Evolutionary conservation across 1,140 invertebrate genomes (phyloP).

Genomic region (Phortica variegata): DNA sequence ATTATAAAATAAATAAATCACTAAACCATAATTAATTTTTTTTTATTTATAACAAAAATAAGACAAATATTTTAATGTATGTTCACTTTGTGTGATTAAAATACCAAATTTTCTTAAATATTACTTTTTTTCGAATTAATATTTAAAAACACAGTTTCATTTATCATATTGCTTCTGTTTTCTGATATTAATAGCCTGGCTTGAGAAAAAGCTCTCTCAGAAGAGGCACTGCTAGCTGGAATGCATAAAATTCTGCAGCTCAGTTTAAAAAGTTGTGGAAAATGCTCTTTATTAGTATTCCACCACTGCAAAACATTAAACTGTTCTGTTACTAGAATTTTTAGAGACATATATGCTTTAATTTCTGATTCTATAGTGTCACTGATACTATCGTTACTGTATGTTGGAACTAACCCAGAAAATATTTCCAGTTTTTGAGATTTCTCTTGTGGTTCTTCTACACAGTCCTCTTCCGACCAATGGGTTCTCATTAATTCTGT

Average conservation of each 20-base stretch:
- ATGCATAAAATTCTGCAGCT: not conserved
- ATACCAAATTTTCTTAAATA: too few relatives aligned
- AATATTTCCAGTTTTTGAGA: not conserved
- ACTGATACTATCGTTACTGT: not conserved
- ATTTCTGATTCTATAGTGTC: not conserved
- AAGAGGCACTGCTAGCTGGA: not conserved
- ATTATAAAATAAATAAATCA: too few relatives aligned
- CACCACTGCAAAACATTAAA: conserved; percentile 2
- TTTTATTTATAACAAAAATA: too few relatives aligned
- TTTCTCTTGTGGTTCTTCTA: not conserved
- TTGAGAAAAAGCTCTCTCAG: not conserved
- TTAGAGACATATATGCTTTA: not conserved
- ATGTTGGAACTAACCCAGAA: not conserved
- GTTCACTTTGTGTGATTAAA: too few relatives aligned
- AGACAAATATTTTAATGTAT: too few relatives aligned
- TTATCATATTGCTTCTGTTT: not conserved
- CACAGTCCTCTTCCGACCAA: not conserved
- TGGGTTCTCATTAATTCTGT: not conserved
- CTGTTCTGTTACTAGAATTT: not conserved
- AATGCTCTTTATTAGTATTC: not conserved
- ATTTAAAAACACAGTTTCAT: not conserved
- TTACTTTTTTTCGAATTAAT: too few relatives aligned
- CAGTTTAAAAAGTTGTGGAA: not conserved
- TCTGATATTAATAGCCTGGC: not conserved
- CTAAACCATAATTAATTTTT: too few relatives aligned